phyloP scores from a whole-genome alignment of 2,797 vertebrate genomes.

The Sebastes steindachneri region DNA sequence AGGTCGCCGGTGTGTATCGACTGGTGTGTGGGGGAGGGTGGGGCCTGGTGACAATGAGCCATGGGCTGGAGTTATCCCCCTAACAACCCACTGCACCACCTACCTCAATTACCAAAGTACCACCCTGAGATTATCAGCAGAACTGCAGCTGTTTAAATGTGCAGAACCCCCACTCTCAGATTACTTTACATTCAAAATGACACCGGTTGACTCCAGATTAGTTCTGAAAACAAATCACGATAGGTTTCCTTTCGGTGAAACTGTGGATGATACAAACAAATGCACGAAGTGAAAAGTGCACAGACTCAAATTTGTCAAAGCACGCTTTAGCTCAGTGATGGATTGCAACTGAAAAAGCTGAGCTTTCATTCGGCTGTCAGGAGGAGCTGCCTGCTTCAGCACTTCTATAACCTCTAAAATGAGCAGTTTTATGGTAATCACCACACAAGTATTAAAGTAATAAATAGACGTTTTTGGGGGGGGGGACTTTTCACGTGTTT shows the following conservation, averaged over 20 bases:
- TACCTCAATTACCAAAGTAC: neutral
- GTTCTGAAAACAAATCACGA: slow-evolving; percentile 9
- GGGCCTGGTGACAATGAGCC: slow-evolving; percentile 9
- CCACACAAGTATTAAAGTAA: slow-evolving; percentile 22
- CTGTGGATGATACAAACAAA: slow-evolving; percentile 26
- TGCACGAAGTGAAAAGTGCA: slow-evolving; percentile 39
- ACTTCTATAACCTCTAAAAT: slow-evolving; percentile 58
- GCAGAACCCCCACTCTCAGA: neutral
- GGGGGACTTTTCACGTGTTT: neutral
- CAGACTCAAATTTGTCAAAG: slow-evolving; percentile 56
- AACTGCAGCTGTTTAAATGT: neutral
- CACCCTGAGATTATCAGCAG: neutral
- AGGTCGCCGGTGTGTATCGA: neutral
- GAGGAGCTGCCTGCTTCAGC: slow-evolving; percentile 66
- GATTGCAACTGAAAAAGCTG: slow-evolving; percentile 68
- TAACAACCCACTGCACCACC: neutral
- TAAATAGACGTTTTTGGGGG: neutral
- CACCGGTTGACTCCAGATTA: slow-evolving; percentile 2
- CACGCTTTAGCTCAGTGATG: slow-evolving; percentile 55
- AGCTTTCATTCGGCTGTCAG: slow-evolving; percentile 59
- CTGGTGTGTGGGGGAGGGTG: neutral
- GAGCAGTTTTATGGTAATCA: slow-evolving; percentile 51
- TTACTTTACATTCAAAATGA: neutral
- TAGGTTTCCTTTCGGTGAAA: slow-evolving; percentile 21
- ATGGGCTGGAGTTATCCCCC: neutral